Evolutionary conservation across 37 sponge, comb jelly and placozoan species (phyloP), one percentile per base, ranked within the genome.

Genomic region (Eunapius fragilis): DNA sequence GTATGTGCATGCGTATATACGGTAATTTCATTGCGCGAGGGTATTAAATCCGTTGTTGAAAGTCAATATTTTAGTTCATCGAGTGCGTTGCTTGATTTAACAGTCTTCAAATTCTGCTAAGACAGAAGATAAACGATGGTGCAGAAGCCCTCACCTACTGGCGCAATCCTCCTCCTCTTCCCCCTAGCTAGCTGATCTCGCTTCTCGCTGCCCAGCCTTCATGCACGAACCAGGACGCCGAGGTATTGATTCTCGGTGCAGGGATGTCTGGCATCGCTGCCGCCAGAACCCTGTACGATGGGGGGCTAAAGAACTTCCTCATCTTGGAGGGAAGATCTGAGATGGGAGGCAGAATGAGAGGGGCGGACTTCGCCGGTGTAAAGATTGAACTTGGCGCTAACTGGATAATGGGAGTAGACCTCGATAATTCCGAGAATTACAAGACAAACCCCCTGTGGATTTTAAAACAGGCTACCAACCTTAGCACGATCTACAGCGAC

Each of bases 371-470:
- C 58, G 58, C 58, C 14, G 58, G 58, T 58, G 58, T 31, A 25
- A 37, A 31, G 14, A 33, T 88, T 0, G 90, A 89, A 81, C 41
- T 89, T 14, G 90, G 90, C 41, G 85, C 90, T 0, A 84, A 89
- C 50, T 89, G 90, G 90, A 89, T 89, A 31, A 75, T 74, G 33
- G 80, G 81, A 34, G 34, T 84, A 19, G 90, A 89, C 32, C 80
- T 74, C 4, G 23, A 32, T 14, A 58, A 58, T 58, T 58, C 58
- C 14, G 58, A 19, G 58, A 58, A 58, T 58, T 58, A 13, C 17
- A 19, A 12, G 58, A 58, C 58, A 58, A 58, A 58, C 58, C 58
- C 58, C 0, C 58, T 58, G 58, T 17, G 14, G 58, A 58, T 11
- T 13, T 11, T 58, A 58, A 58, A 58, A 58, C 58, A 58, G 19